phyloP scores from a whole-genome alignment of 2,113 vertebrate genomes.

The Hemiscyllium ocellatum region DNA sequence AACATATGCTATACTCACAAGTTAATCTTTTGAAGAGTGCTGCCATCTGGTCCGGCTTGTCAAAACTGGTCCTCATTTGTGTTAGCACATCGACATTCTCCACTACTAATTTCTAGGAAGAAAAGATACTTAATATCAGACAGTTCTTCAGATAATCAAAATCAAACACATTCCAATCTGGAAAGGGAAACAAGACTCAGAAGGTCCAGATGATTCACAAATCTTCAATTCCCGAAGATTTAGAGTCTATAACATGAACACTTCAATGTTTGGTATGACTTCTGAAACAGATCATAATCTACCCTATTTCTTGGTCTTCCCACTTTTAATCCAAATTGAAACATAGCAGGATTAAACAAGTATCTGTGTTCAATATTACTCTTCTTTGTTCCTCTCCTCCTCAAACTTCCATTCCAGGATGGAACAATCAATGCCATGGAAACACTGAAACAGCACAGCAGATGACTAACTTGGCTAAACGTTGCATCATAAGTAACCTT shows the following conservation, averaged over 20 bases:
- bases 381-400: too few species aligned
- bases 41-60: constrained; percentile 97
- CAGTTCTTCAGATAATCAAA: constrained; percentile 38
- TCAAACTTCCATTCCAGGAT: neutral
- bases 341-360: neutral
- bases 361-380: neutral
- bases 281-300: neutral
- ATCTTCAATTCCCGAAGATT: neutral
- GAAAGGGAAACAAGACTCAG: constrained; percentile 44
- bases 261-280: neutral
- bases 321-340: neutral
- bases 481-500: neutral
- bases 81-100: constrained; percentile 94
- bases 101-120: constrained; percentile 87
- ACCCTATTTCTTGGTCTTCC: neutral
- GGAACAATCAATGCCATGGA: neutral
- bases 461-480: neutral
- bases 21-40: constrained; percentile 93
- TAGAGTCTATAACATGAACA: neutral
- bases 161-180: constrained; percentile 42
- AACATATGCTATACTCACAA: constrained; percentile 62
- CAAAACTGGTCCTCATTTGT: constrained; percentile 98
- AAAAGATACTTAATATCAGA: constrained; percentile 46
- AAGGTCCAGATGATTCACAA: constrained; percentile 44
- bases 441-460: neutral